phyloP scores from a whole-genome alignment of 2,797 vertebrate species.

The Vipera latastei region DNA sequence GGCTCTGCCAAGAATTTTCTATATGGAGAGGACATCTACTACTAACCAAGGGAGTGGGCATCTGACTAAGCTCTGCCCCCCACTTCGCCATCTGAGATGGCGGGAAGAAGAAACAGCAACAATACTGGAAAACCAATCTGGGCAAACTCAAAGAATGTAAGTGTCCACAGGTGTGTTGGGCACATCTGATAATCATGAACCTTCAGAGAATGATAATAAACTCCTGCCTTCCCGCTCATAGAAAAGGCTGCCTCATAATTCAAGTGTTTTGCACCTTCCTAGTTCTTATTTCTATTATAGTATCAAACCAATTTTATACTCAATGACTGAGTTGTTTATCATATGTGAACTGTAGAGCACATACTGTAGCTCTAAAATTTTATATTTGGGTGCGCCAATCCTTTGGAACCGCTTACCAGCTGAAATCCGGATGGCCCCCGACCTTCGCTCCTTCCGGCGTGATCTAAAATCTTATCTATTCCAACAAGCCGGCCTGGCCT shows the following conservation, averaged over 20 bases:
- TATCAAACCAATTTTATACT: neutral
- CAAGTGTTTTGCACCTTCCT: neutral
- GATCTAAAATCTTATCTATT: too few relatives aligned
- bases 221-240: neutral
- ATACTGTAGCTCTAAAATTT: neutral
- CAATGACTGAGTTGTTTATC: neutral
- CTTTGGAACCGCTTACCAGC: too few relatives aligned
- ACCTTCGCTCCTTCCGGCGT: too few relatives aligned
- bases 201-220: neutral
- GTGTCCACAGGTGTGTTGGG: neutral
- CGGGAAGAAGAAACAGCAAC: neutral
- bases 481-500: too few relatives aligned
- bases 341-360: neutral
- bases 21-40: neutral
- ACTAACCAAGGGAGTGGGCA: neutral
- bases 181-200: neutral
- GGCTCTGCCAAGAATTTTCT: neutral
- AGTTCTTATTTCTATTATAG: neutral
- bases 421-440: too few relatives aligned
- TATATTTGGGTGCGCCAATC: too few relatives aligned
- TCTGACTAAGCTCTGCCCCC: neutral
- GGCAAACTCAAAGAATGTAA: neutral
- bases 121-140: neutral
- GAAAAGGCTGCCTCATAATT: neutral
- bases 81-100: neutral